Evolutionary conservation across 92 coral and sea anemone species (phyloP).

Genomic region (Parazoanthus atlanticus): DNA sequence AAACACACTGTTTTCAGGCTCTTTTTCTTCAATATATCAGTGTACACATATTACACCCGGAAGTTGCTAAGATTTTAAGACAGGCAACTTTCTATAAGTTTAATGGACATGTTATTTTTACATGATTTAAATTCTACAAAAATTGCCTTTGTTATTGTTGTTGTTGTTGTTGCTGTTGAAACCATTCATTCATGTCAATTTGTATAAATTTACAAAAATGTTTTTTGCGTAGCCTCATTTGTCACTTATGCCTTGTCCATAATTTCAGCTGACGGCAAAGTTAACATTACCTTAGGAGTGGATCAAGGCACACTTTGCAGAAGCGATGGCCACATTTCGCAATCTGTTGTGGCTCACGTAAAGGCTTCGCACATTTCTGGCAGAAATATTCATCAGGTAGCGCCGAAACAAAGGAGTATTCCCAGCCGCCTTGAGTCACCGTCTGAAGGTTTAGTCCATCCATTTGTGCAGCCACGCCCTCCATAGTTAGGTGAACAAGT

Average conservation of each 20-base stretch:
- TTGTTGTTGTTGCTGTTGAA: background rate
- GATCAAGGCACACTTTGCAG: constrained; percentile 58
- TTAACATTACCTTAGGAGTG: constrained; percentile 56
- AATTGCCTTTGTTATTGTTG: background rate
- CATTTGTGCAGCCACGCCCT: background rate
- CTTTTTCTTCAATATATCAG: too few relatives aligned
- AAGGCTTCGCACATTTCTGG: constrained; percentile 55
- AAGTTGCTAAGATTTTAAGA: too few relatives aligned
- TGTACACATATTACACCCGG: too few relatives aligned
- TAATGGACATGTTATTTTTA: too few relatives aligned
- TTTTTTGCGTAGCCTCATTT: background rate
- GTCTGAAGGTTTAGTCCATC: too few relatives aligned
- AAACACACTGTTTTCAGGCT: too few relatives aligned
- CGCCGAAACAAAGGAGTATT: constrained; percentile 47
- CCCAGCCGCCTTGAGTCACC: constrained; percentile 48
- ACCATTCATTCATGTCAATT: background rate
- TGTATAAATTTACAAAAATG: background rate
- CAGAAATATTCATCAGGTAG: constrained; percentile 60
- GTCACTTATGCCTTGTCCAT: background rate
- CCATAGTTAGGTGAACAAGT: background rate
- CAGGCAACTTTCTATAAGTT: too few relatives aligned
- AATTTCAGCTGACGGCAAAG: background rate
- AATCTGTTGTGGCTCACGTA: constrained; percentile 70
- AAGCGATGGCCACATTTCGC: constrained; percentile 77
- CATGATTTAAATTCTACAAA: too few relatives aligned